These are phyloP conservation scores for Nannoperca australis DNA, from an alignment of 2,797 vertebrate genomes.

Conservation along the genomic window DNA sequence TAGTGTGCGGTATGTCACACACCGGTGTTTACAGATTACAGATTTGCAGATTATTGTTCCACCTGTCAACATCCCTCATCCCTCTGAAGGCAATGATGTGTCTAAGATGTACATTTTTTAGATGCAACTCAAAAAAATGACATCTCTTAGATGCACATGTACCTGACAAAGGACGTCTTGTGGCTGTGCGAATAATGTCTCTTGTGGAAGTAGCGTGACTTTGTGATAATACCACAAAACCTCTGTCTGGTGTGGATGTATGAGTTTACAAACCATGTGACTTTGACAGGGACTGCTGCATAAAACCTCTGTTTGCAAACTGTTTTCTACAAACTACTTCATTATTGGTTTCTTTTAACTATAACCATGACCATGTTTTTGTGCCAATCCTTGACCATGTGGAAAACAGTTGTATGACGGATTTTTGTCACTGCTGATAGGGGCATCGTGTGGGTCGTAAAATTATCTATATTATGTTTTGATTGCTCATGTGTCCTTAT, in stretches of 20 bases:
- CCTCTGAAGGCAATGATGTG: background rate
- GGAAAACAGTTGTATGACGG: background rate
- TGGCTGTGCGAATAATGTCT: background rate
- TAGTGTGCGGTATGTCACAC: constrained; percentile 10
- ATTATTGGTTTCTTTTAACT: background rate
- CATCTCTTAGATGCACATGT: constrained; percentile 5
- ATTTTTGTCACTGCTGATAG: background rate
- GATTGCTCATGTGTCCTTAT: constrained; percentile 2
- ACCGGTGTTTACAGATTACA: constrained; percentile 10
- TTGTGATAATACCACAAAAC: background rate
- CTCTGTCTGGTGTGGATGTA: background rate
- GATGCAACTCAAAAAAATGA: constrained; percentile 1
- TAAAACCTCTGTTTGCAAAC: background rate
- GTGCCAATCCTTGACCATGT: background rate
- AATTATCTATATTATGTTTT: too few species aligned
- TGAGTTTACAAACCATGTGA: background rate
- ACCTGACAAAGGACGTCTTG: background rate
- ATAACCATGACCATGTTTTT: background rate
- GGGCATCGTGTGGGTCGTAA: too few species aligned
- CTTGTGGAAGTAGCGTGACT: background rate
- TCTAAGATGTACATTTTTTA: background rate
- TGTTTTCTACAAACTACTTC: background rate
- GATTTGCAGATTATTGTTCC: constrained; percentile 32
- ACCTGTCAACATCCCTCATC: background rate
- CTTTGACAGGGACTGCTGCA: background rate